These are phyloP conservation scores for Radopholus similis DNA, from an alignment of 1,140 invertebrate genomes.

Conservation along the genomic window DNA sequence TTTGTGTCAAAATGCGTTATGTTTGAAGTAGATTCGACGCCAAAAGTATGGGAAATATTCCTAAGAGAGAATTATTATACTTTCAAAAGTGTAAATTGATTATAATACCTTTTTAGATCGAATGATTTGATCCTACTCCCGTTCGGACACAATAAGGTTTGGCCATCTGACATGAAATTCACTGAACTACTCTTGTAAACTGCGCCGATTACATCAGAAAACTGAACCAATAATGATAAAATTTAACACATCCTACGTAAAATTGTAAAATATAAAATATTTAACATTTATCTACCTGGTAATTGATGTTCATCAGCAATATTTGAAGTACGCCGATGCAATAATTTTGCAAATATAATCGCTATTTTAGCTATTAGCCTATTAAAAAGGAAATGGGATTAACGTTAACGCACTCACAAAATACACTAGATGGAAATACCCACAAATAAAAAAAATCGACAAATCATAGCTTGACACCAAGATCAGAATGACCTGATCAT, in stretches of 20 bases:
- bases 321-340: no score
- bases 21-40: constrained; percentile 18
- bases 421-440: no score
- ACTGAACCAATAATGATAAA: no score
- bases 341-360: no score
- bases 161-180: constrained; percentile 26
- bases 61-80: constrained; percentile 24
- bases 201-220: constrained; percentile 31
- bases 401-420: no score
- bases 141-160: constrained; percentile 22
- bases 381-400: no score
- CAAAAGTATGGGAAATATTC: constrained; percentile 26
- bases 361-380: no score
- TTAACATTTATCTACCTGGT: not conserved
- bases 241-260: not conserved
- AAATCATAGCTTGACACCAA: no score
- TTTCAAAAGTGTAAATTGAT: not conserved
- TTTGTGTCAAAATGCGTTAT: constrained; percentile 28
- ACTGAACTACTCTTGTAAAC: constrained; percentile 34
- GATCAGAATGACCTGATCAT: no score
- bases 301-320: constrained; percentile 14
- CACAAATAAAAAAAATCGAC: no score
- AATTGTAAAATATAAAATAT: not conserved
- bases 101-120: constrained; percentile 27
- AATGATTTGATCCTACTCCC: constrained; percentile 36